Base-by-base conservation (phyloP, 2,797 vertebrate species). In the Anguilla pacifica region DNA sequence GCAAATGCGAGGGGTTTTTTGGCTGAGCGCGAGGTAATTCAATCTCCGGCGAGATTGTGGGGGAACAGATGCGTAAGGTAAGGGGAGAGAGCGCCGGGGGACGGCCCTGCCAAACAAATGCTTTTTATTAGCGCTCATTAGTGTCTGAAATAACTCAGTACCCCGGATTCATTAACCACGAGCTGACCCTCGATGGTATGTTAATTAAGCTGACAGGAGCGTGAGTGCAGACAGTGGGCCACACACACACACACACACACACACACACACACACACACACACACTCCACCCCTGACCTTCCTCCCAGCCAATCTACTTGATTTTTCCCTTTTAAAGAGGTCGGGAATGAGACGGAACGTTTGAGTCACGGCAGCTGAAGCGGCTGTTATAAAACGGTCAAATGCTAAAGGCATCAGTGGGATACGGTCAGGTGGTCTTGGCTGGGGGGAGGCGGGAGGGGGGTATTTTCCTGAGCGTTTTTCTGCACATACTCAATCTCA, bases 41-140 rank as follows among this genome's bases (percentile, higher is more conserved):
- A 96, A 98, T 97, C 96, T 94, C 93, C 92, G 94, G 92, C 93
- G 93, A 94, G 96, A 95, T 93, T 95, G 93, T 94, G 94, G 94
- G 94, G 95, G 95, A 96, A 96, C 96, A 97, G 95, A 97, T 96
- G 96, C 61, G 13, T 94, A 95, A 90, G 94, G 94, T 94, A 94
- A 93, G 43, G 86, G 88, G 84, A 89, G 88, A 87, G 91, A 89
- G 93, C 93, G 94, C 93, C 93, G 95, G 91, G 88, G 91, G 91
- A 94, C 94, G 93, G 91, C 84, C 95, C 95, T 93, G 94, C 95
- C 95, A 94, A 94, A 93, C 94, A 93, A 95, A 94, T 92, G 93
- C 87, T 92, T 95, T 97, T 97, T 96, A 97, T 97, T 96, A 95
- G 93, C 88, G 87, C 96, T 97, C 96, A 97, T 97, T 97, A 97